A percentile compares a stretch with the other conserved stretches of the same genome.
Evolutionary conservation across 1,140 invertebrate species (phyloP).

Genomic region (Zaprionus ornatus): DNA sequence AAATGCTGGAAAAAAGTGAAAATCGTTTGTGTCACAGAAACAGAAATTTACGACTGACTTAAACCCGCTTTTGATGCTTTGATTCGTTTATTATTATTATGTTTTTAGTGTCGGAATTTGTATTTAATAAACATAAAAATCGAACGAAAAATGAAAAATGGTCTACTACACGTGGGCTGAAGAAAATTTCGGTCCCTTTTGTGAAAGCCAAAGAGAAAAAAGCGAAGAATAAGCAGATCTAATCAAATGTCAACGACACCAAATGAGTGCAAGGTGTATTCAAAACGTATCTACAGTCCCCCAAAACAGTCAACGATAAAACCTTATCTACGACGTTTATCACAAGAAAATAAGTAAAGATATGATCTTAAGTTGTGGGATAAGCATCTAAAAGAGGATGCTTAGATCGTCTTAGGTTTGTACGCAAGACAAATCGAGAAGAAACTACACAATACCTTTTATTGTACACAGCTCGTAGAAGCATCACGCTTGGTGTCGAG

Average conservation of each 20-base stretch:
- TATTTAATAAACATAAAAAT: slow-evolving; percentile 52
- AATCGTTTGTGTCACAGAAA: slow-evolving; percentile 36
- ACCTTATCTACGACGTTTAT: slow-evolving; percentile 13
- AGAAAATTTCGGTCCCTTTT: slow-evolving; percentile 12
- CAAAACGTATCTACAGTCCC: slow-evolving; percentile 1
- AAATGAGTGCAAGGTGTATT: slow-evolving; percentile 17
- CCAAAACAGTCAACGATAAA: neutral
- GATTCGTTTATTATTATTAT: slow-evolving; percentile 27
- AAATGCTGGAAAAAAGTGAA: slow-evolving; percentile 48
- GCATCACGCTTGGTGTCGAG: neutral
- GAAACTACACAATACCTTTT: neutral
- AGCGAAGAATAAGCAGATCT: slow-evolving; percentile 9
- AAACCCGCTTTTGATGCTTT: slow-evolving; percentile 22
- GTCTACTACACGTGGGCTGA: slow-evolving; percentile 19
- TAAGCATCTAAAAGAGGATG: neutral
- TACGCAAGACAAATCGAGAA: neutral
- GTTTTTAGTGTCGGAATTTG: slow-evolving; percentile 44
- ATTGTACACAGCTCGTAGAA: neutral
- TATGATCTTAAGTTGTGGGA: slow-evolving; percentile 8
- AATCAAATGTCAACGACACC: slow-evolving; percentile 18
- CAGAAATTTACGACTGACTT: slow-evolving; percentile 38
- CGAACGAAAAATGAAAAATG: slow-evolving; percentile 29
- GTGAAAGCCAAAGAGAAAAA: slow-evolving; percentile 11
- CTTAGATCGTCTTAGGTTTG: neutral
- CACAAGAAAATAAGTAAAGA: slow-evolving; percentile 4